A percentile compares a stretch with the other conserved stretches of the same genome.
Conservation (phyloP, 2,888 invertebrate genomes). For the Bombylius discolor region DNA sequence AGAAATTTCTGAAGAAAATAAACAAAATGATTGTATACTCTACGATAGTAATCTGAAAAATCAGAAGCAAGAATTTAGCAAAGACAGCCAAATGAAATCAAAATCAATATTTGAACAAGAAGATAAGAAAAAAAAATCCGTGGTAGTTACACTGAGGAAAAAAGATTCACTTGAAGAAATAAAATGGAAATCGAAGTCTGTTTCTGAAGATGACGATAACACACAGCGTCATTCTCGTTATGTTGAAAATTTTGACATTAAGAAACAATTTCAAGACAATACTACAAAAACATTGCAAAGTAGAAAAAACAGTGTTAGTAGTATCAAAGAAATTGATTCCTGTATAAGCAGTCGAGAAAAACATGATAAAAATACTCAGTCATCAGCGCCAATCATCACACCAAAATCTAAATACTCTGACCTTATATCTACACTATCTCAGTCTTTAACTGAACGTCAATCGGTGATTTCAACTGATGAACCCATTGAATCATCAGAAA, state of each 20-base stretch:
- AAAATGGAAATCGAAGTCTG: constrained; percentile 25
- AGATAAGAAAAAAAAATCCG: constrained; percentile 13
- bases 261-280: constrained; percentile 30
- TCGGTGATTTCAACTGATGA: constrained; percentile 37
- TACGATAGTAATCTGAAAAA: neutral
- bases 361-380: constrained; percentile 2
- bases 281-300: neutral
- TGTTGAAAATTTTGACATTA: constrained; percentile 34
- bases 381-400: constrained; percentile 2
- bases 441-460: constrained; percentile 17
- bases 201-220: constrained; percentile 30
- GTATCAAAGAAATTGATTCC: constrained; percentile 14
- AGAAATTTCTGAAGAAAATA: neutral
- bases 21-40: neutral
- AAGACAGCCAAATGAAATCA: constrained; percentile 21
- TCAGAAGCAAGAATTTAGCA: constrained; percentile 14
- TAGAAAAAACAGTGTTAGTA: constrained; percentile 7
- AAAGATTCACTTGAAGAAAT: constrained; percentile 21
- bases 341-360: constrained; percentile 9
- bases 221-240: constrained; percentile 32
- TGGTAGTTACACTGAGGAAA: constrained; percentile 24
- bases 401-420: constrained; percentile 11
- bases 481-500: constrained; percentile 50
- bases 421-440: constrained; percentile 4
- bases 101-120: constrained; percentile 31